A percentile compares a stretch with the other conserved stretches of the same genome.
Evolutionary conservation across 2,888 invertebrate genomes (phyloP).

Genomic region (Lymantria dispar): DNA sequence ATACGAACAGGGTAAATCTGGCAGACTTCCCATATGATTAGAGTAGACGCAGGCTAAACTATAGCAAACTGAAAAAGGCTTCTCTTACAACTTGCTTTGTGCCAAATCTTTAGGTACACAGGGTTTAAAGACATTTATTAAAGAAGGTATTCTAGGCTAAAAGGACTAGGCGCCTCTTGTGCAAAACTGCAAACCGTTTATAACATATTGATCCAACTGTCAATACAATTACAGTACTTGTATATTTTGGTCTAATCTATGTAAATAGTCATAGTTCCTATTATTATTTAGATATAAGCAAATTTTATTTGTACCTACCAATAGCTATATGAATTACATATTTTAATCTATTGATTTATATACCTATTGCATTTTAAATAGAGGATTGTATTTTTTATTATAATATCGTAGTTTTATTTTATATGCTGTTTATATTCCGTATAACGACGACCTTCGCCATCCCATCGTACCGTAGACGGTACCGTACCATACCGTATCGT

Average conservation of each 20-base stretch:
- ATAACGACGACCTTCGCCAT: no score
- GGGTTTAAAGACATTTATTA: neutral
- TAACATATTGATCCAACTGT: neutral
- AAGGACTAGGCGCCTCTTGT: no score
- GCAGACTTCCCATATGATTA: no score
- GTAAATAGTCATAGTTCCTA: constrained; percentile 43
- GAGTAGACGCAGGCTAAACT: no score
- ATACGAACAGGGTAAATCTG: no score
- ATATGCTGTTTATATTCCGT: no score
- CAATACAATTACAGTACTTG: neutral
- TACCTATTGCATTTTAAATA: neutral
- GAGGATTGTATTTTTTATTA: no score
- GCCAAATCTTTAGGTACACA: neutral
- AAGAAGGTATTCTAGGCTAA: neutral
- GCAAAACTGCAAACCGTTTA: neutral
- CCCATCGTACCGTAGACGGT: no score
- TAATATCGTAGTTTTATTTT: no score
- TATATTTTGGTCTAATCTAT: constrained; percentile 10
- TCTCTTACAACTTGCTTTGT: neutral
- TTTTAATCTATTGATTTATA: neutral
- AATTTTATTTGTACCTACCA: constrained; percentile 5
- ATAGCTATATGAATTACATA: neutral
- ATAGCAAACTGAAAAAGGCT: neutral
- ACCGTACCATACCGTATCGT: no score
- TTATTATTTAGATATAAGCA: constrained; percentile 17